Percentiles rank a stretch among this genome's conserved stretches.
Conservation (phyloP, 1,140 invertebrate species). For the Monochamus saltuarius region DNA sequence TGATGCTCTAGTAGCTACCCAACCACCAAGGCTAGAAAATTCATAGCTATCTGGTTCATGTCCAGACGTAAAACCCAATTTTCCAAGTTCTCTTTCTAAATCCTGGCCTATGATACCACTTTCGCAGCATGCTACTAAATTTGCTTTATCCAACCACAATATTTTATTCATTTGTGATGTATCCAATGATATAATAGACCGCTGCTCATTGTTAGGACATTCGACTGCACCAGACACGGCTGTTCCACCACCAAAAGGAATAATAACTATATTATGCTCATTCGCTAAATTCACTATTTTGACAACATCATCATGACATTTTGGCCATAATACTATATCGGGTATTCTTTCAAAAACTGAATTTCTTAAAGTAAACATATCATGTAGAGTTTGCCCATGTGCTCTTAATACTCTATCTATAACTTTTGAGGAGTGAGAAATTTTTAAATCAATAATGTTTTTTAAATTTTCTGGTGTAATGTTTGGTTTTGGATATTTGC, state of each 20-base stretch:
- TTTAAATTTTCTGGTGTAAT: constrained; percentile 60
- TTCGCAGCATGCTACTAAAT: constrained; percentile 82
- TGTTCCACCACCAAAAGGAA: constrained; percentile 96
- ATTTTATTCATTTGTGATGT: constrained; percentile 95
- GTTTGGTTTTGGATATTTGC: constrained; percentile 58
- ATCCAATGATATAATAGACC: constrained; percentile 89
- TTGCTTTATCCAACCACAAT: constrained; percentile 91
- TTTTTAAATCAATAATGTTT: constrained; percentile 60
- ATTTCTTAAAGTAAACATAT: constrained; percentile 74
- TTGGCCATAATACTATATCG: constrained; percentile 92
- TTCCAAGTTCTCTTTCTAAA: constrained; percentile 73
- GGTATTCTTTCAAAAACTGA: constrained; percentile 82
- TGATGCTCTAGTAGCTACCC: constrained; percentile 96
- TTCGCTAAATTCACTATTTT: constrained; percentile 78
- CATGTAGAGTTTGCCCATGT: constrained; percentile 94
- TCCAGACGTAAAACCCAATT: constrained; percentile 75
- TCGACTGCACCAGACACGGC: constrained; percentile 89
- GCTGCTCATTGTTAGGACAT: constrained; percentile 77
- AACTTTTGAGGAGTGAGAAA: constrained; percentile 71
- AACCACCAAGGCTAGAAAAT: constrained; percentile 96
- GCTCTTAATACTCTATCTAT: constrained; percentile 75
- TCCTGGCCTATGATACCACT: constrained; percentile 95
- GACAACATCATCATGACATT: constrained; percentile 78
- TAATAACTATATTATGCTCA: constrained; percentile 71
- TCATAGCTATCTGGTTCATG: constrained; percentile 99